Conservation (phyloP, 2,113 vertebrate genomes). For the human region GRCh38 chr2:211915001-211915500, state of each 20-base stretch:
- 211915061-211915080: background rate
- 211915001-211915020: background rate
- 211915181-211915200: background rate
- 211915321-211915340: conserved; percentile 33
- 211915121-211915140: background rate
- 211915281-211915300: conserved; percentile 37
- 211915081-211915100: background rate
- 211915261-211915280: conserved; percentile 51
- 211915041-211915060: background rate
- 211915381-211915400: conserved; percentile 63
- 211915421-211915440: conserved; percentile 4
- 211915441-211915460: background rate
- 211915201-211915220: background rate
- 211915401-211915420: conserved; percentile 20
- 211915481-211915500: conserved; percentile 12
- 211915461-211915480: conserved; percentile 40
- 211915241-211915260: background rate
- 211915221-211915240: conserved; percentile 24
- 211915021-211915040: background rate
- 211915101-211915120: background rate
- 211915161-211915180: background rate
- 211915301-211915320: conserved; percentile 45
- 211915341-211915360: conserved; percentile 79
- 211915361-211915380: conserved; percentile 65
- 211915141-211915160: background rate